Evolutionary conservation across 2,888 invertebrate genomes (phyloP).

Genomic region (Carcina quercana): DNA sequence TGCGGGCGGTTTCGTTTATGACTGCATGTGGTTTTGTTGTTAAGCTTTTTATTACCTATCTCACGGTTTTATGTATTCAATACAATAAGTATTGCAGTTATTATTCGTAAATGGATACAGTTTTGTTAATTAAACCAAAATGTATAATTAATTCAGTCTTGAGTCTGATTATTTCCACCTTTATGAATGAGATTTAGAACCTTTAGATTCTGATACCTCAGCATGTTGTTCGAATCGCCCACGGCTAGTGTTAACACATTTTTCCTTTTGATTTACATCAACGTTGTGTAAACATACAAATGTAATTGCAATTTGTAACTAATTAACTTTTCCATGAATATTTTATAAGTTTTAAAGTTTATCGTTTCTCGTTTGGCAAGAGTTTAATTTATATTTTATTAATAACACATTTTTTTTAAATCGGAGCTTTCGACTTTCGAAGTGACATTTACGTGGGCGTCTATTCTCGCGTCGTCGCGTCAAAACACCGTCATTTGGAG

Average conservation of each 20-base stretch:
- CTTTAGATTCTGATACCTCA: too few relatives aligned
- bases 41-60: too few relatives aligned
- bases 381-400: slow-evolving; percentile 13
- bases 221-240: slow-evolving; percentile 22
- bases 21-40: slow-evolving; percentile 18
- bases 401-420: not conserved
- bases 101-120: too few relatives aligned
- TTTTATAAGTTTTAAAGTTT: slow-evolving; percentile 31
- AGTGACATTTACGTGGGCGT: not conserved
- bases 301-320: slow-evolving; percentile 47
- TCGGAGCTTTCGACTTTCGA: not conserved
- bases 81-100: too few relatives aligned
- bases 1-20: slow-evolving; percentile 44
- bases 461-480: not conserved
- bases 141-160: too few relatives aligned
- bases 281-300: slow-evolving; percentile 51
- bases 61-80: too few relatives aligned
- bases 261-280: slow-evolving; percentile 32
- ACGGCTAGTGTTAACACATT: slow-evolving; percentile 28
- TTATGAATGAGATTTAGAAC: too few relatives aligned
- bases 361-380: slow-evolving; percentile 14
- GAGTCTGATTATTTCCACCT: too few relatives aligned
- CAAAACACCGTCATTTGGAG: not conserved
- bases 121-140: too few relatives aligned
- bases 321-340: slow-evolving; percentile 42